Evolutionary conservation across 2,797 vertebrate genomes (phyloP), one percentile per base, ranked within the genome.

Genomic region (Coendou prehensilis): DNA sequence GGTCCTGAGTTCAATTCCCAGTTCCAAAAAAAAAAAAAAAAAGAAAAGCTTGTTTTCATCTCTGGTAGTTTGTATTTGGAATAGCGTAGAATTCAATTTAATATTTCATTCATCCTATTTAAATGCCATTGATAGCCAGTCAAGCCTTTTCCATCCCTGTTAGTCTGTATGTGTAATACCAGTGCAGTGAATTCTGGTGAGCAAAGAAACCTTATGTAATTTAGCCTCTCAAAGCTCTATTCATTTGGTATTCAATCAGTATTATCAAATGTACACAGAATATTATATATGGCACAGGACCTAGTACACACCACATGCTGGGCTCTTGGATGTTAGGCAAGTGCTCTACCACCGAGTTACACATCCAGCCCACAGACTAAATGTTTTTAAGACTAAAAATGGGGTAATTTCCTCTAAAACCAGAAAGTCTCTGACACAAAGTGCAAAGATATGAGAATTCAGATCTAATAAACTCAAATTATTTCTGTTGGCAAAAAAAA

Each of bases 111-210:
- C 20, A 80, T 63, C 89, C 73, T 78, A 85, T 76, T 41, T 67
- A 93, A 85, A 69, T 33, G 23, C 17, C 61, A 61, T 54, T 13
- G 26, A 86, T 8, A 59, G 30, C 45, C 67, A 86, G 47, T 86
- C 61, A 30, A 87, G 9, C 14, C 28, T 67, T 71, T 93, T 81
- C 11, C n/a, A 86, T 28, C 67, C 85, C 75, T 61, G 9, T 88
- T 0, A 23, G 6, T 61, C 13, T 45, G 17, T 41, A 89, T 45
- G 26, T 9, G 23, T 7, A 81, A n/a, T 22, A 45, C 13, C 63
- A 88, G 47, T 50, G 61, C n/a, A 76, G 8, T 90, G 64, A 95
- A 76, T 94, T 76, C 63, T 59, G 67, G 59, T 56, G n/a, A 96
- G 22, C 67, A 89, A 93, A 87, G 56, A 94, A 91, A 89, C 17